These are phyloP conservation scores for Silurus glanis DNA, from an alignment of 2,113 vertebrate genomes.

Conservation along the genomic window DNA sequence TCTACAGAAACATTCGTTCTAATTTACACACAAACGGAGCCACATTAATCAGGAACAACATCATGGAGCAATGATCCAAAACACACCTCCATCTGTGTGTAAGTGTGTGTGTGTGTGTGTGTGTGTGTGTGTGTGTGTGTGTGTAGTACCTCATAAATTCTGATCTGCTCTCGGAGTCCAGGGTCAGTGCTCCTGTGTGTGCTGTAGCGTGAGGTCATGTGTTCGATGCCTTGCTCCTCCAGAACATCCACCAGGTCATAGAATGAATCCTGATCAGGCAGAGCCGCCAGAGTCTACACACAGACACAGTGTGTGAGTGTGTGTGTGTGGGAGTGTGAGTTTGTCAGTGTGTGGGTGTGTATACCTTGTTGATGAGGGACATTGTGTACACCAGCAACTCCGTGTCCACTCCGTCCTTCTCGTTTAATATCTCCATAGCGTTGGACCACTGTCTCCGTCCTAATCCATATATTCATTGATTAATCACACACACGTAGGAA, in stretches of 20 bases:
- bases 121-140: constrained; percentile 25
- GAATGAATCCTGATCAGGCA: constrained; percentile 94
- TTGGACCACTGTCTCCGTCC: constrained; percentile 85
- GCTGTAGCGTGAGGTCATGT: constrained; percentile 83
- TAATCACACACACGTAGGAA: background rate
- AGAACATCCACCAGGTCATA: constrained; percentile 91
- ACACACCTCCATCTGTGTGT: too few species aligned
- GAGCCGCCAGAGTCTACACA: constrained; percentile 79
- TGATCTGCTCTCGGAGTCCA: constrained; percentile 91
- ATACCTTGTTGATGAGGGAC: constrained; percentile 95
- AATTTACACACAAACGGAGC: too few species aligned
- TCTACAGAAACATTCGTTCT: too few species aligned
- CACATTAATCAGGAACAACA: background rate
- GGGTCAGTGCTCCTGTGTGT: constrained; percentile 87
- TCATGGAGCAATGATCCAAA: background rate
- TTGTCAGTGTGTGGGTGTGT: background rate
- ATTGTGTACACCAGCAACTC: constrained; percentile 91
- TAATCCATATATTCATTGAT: constrained; percentile 54
- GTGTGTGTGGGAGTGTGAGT: background rate
- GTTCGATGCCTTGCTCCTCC: constrained; percentile 90
- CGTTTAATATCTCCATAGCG: constrained; percentile 89
- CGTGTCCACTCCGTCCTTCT: constrained; percentile 92
- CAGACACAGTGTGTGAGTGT: background rate
- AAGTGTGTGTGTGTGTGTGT: background rate
- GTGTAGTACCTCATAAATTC: constrained; percentile 87